A percentile compares a stretch with the other conserved stretches of the same genome.
phyloP scores from a whole-genome alignment of 2,797 vertebrate species.

The Psittacula echo region DNA sequence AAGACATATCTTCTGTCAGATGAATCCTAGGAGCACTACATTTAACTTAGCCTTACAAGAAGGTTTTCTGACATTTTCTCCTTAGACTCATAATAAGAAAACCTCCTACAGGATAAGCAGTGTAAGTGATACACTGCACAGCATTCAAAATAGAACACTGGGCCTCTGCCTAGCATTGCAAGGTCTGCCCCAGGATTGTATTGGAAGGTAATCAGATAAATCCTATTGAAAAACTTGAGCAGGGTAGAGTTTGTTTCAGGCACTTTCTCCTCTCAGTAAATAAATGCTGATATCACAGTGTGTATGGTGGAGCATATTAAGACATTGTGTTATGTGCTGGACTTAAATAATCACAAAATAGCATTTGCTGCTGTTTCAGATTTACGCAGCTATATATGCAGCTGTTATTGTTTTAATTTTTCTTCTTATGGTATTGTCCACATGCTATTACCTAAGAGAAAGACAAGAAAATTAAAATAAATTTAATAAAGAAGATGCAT shows the following conservation, averaged over 20 bases:
- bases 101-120: not conserved
- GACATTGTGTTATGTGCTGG: not conserved
- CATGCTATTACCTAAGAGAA: not conserved
- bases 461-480: not conserved
- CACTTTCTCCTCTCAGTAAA: not conserved
- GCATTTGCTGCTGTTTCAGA: not conserved
- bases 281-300: not conserved
- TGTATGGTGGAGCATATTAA: not conserved
- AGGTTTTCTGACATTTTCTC: not conserved
- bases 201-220: not conserved
- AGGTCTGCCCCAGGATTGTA: not conserved
- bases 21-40: not conserved
- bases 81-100: conserved; percentile 11
- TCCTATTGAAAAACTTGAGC: not conserved
- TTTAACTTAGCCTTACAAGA: conserved; percentile 34
- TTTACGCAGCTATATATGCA: not conserved
- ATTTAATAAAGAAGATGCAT: not conserved
- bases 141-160: not conserved
- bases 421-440: not conserved
- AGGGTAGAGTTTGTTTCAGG: not conserved
- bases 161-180: not conserved
- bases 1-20: conserved; percentile 25
- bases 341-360: not conserved
- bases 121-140: not conserved
- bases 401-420: not conserved